Percentiles rank a stretch among this genome's conserved stretches.
phyloP scores from a whole-genome alignment of 2,797 vertebrate genomes.

The Fistularia tabacaria region DNA sequence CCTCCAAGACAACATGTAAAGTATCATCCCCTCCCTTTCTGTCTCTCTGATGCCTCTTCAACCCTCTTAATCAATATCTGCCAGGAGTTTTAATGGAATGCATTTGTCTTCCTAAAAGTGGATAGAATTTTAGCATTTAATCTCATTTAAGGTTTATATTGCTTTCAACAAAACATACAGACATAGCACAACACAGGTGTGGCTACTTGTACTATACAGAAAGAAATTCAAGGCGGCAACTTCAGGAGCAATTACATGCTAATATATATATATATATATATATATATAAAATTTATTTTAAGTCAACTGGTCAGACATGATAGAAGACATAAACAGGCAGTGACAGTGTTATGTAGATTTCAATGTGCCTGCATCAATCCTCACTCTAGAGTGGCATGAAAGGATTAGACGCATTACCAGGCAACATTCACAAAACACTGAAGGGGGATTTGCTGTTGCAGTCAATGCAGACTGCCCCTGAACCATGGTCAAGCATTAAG shows the following conservation, averaged over 20 bases:
- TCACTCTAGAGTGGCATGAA: conserved; percentile 37
- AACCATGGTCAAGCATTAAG: conserved; percentile 38
- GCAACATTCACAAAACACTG: conserved; percentile 46
- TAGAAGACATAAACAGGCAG: conserved; percentile 9
- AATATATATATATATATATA: too few relatives aligned
- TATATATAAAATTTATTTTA: too few relatives aligned
- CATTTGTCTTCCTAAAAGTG: too few relatives aligned
- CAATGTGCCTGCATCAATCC: conserved; percentile 24
- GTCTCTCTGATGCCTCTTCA: conserved; percentile 2
- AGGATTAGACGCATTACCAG: conserved; percentile 52
- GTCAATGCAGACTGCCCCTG: conserved; percentile 28
- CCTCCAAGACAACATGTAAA: conserved; percentile 38
- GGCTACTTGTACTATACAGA: not conserved
- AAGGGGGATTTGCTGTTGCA: conserved; percentile 24
- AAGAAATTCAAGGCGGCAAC: too few relatives aligned
- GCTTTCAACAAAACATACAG: not conserved
- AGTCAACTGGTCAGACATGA: not conserved
- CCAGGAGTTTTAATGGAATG: conserved; percentile 4
- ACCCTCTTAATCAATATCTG: conserved; percentile 6
- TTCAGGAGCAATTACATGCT: too few relatives aligned
- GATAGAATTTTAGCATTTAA: too few relatives aligned
- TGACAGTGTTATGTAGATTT: conserved; percentile 24
- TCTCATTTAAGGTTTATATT: too few relatives aligned
- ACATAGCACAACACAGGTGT: not conserved
- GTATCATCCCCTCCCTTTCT: not conserved